A percentile compares a stretch with the other conserved stretches of the same genome.
Evolutionary conservation across 2,888 invertebrate species (phyloP).

Genomic region (Cephonodes hylas): DNA sequence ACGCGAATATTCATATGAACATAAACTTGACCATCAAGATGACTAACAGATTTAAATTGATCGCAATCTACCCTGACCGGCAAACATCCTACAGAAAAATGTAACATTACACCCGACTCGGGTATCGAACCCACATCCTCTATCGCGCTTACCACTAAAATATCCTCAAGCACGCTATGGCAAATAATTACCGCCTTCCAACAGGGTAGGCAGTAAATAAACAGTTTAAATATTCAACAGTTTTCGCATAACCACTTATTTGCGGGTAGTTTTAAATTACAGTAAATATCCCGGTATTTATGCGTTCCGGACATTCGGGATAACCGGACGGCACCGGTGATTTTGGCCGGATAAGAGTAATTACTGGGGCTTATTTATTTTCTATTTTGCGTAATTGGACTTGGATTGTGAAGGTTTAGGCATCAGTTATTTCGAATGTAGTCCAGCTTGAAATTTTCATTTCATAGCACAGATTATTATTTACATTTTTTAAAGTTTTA

Average conservation of each 20-base stretch:
- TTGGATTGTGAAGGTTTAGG: background rate
- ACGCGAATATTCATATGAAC: too few relatives aligned
- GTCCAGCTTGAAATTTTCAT: too few relatives aligned
- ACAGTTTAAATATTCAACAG: slow-evolving; percentile 4
- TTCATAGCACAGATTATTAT: too few relatives aligned
- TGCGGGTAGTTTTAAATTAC: slow-evolving; percentile 2
- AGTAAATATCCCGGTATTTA: slow-evolving; percentile 13
- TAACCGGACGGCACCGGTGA: slow-evolving; percentile 13
- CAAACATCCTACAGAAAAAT: too few relatives aligned
- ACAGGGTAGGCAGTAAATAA: background rate
- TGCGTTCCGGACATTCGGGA: slow-evolving; percentile 7
- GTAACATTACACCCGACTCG: too few relatives aligned
- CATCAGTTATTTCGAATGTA: background rate
- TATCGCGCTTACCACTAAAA: background rate
- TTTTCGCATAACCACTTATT: slow-evolving; percentile 6
- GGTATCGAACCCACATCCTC: too few relatives aligned
- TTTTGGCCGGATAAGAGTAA: slow-evolving; percentile 6
- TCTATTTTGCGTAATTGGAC: background rate
- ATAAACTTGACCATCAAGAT: too few relatives aligned
- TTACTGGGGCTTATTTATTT: slow-evolving; percentile 2
- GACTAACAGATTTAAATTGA: too few relatives aligned
- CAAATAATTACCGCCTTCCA: background rate
- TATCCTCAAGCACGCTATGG: background rate
- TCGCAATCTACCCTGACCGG: too few relatives aligned
- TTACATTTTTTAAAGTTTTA: too few relatives aligned